Evolutionary conservation across 2,888 invertebrate species (phyloP), one percentile per base, ranked within the genome.

Genomic region (Eupsilia transversa): DNA sequence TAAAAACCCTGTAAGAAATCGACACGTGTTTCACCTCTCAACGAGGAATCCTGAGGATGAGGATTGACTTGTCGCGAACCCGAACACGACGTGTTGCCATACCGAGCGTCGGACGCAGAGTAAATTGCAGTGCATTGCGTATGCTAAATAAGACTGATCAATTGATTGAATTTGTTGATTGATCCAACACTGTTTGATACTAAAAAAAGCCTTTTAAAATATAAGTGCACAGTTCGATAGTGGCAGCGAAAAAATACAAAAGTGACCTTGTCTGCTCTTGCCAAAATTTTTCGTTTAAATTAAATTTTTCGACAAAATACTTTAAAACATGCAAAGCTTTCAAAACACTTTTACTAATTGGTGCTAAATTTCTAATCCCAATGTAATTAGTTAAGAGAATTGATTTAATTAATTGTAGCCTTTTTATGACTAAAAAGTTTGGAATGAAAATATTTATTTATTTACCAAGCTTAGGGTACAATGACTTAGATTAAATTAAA

Each of bases 371-470:
- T 52, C 14, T 63, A 70, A 80, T 69, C 23, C 27, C 23, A 20
- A 27, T 46, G 65, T 61, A 75, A 75, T 80, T 74, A 54, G 46
- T 69, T 46, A 20, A 20, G 20, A 41, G n/a, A 67, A 67, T 80
- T 63, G 43, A 17, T 72, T 79, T 17, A n/a, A 73, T 73, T 64
- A 73, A 65, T 52, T 52, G 3, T 17, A 38, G 23, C 33, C 1
- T 41, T 65, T 30, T 56, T 60, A 23, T 30, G 43, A 27, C 23
- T 35, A 14, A 65, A 74, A 56, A 33, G 3, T 46, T 63, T 1
- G 0, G 20, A 23, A 33, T 5, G n/a, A n/a, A 30, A n/a, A 7
- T 38, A 14, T 20, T 20, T 17, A 38, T n/a, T 30, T 9, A 33
- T 35, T 57, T 12, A 41, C 23, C 7, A 30, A 33, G 10, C n/a